A percentile compares a stretch with the other conserved stretches of the same genome.
phyloP scores from a whole-genome alignment of 1,140 invertebrate genomes.

The Drosophila mauritiana region DNA sequence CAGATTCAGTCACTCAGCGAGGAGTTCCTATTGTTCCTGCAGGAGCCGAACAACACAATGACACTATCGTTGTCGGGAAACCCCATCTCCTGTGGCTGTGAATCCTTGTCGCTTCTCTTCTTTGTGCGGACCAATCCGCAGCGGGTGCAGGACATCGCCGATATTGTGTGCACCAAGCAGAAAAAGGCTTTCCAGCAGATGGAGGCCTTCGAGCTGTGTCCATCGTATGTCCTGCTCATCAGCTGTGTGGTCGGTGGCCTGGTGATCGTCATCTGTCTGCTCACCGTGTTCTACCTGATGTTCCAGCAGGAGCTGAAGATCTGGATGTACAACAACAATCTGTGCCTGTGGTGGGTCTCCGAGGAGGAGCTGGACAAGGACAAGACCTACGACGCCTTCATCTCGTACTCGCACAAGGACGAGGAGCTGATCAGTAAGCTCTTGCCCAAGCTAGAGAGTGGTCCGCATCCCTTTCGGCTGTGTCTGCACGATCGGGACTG shows the following conservation, averaged over 20 bases:
- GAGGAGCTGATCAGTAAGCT: constrained; percentile 89
- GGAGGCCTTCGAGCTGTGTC: constrained; percentile 86
- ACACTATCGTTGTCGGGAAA: constrained; percentile 87
- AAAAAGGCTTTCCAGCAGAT: constrained; percentile 76
- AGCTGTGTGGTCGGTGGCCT: constrained; percentile 84
- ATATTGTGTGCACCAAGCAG: constrained; percentile 84
- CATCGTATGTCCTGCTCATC: constrained; percentile 74
- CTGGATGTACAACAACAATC: constrained; percentile 89
- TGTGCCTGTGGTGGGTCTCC: constrained; percentile 89
- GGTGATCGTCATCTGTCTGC: constrained; percentile 84
- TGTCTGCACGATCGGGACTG: constrained; percentile 94
- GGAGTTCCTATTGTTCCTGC: constrained; percentile 80
- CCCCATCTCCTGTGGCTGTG: constrained; percentile 88
- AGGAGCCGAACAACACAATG: constrained; percentile 46
- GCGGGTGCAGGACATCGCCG: constrained; percentile 71
- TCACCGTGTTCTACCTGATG: constrained; percentile 87
- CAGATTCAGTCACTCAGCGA: constrained; percentile 84
- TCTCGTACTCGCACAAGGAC: constrained; percentile 94
- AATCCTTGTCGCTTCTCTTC: constrained; percentile 85
- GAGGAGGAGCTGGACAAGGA: constrained; percentile 91
- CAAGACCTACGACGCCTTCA: constrained; percentile 93
- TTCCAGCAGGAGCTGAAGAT: constrained; percentile 88
- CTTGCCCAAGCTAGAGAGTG: constrained; percentile 88
- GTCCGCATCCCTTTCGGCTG: constrained; percentile 86
- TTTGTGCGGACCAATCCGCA: constrained; percentile 86